Conservation (phyloP, 2,888 invertebrate species). For the Limnephilus marmoratus region DNA sequence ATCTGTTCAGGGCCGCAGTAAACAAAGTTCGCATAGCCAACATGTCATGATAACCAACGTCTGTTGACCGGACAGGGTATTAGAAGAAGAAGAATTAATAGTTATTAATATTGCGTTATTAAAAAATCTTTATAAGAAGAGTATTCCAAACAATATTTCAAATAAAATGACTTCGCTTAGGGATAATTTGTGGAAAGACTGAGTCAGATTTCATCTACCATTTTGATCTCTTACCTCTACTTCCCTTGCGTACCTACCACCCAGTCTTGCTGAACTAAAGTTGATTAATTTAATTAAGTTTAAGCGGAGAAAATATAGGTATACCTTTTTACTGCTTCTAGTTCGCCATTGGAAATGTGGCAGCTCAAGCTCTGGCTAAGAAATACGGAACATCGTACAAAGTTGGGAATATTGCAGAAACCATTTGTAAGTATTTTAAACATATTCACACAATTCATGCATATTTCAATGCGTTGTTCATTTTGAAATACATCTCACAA, state of each 20-base stretch:
- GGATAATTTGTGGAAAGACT: not conserved
- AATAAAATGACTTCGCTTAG: too few relatives aligned
- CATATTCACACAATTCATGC: not conserved
- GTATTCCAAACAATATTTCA: too few relatives aligned
- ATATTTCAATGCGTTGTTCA: not conserved
- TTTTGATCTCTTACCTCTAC: not conserved
- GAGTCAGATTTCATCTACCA: not conserved
- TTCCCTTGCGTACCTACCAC: too few relatives aligned
- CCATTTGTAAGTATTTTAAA: slow-evolving; percentile 74
- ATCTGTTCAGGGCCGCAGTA: too few relatives aligned
- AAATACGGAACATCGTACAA: slow-evolving; percentile 79
- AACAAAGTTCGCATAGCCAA: too few relatives aligned
- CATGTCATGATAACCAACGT: too few relatives aligned
- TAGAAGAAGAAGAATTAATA: too few relatives aligned
- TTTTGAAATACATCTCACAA: not conserved
- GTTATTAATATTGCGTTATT: too few relatives aligned
- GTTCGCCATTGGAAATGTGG: slow-evolving; percentile 72
- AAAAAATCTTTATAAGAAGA: too few relatives aligned
- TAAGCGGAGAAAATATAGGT: not conserved
- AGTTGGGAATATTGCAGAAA: slow-evolving; percentile 79
- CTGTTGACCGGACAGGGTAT: too few relatives aligned
- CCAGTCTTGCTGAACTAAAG: not conserved
- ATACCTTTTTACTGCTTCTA: slow-evolving; percentile 23
- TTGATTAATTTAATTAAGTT: not conserved
- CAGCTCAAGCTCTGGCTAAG: slow-evolving; percentile 75